phyloP scores from a whole-genome alignment of 2,113 vertebrate species.

The Murina feae region DNA sequence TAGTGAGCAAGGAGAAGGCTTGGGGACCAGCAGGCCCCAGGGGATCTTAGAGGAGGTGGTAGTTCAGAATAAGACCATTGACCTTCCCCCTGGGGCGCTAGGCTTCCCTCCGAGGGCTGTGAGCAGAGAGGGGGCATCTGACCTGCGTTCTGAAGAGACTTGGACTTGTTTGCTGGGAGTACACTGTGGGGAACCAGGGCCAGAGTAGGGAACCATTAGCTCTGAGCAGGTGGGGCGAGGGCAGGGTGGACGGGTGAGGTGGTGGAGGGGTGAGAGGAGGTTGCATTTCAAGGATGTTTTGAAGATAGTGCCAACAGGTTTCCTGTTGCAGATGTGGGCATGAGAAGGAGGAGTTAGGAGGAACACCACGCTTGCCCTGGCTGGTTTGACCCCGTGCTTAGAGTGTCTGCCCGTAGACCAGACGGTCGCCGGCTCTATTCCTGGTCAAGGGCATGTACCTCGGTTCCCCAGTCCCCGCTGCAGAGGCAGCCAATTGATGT shows the following conservation, averaged over 20 bases:
- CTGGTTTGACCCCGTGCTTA: too few relatives aligned
- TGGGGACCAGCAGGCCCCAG: background rate
- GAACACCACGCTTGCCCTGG: background rate
- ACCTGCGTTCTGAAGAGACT: background rate
- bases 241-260: fast-evolving
- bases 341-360: background rate
- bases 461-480: too few relatives aligned
- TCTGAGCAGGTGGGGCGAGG: background rate
- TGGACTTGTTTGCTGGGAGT: background rate
- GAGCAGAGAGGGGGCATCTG: background rate
- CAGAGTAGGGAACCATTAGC: background rate
- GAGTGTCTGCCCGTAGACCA: too few relatives aligned
- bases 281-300: background rate
- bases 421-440: too few relatives aligned
- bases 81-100: background rate
- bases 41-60: background rate
- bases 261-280: background rate
- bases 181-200: background rate
- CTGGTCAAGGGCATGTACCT: too few relatives aligned
- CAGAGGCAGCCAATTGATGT: too few relatives aligned
- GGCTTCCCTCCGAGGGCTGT: background rate
- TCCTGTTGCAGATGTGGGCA: background rate
- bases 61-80: background rate
- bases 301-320: background rate
- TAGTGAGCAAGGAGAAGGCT: background rate